Percentiles rank a stretch among this genome's conserved stretches.
These are phyloP conservation scores for Alligator sinensis DNA, from an alignment of 2,113 vertebrate species.

Conservation along the genomic window DNA sequence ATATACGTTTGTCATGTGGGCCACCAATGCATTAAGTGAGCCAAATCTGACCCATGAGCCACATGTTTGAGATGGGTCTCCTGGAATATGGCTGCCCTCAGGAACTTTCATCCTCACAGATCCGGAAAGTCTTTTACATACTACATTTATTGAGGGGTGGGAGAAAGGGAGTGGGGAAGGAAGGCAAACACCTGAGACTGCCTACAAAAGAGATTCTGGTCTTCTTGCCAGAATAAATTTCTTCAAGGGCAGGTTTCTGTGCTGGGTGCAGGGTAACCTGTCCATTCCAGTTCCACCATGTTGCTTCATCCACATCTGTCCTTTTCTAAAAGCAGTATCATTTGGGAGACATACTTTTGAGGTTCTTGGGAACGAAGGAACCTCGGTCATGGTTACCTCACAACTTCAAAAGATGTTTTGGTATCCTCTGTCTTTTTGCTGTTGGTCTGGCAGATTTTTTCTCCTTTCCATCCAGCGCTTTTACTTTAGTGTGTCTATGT, in stretches of 20 bases:
- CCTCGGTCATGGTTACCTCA: not conserved
- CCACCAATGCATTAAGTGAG: conserved; percentile 41
- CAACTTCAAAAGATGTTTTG: too few relatives aligned
- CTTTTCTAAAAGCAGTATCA: conserved; percentile 22
- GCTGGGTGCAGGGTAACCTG: not conserved
- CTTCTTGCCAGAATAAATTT: not conserved
- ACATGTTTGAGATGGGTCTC: not conserved
- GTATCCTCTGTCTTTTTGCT: too few relatives aligned
- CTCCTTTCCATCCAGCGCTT: too few relatives aligned
- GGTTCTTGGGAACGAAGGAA: not conserved
- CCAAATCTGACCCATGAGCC: conserved; percentile 53
- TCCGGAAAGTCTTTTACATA: conserved; percentile 61
- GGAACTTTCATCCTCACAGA: conserved; percentile 50
- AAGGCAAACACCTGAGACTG: conserved; percentile 56
- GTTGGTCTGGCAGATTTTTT: too few relatives aligned
- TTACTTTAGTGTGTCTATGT: too few relatives aligned
- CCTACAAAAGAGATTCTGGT: conserved; percentile 51
- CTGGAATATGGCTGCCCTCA: conserved; percentile 38
- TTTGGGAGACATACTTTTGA: conserved; percentile 10
- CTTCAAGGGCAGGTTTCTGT: conserved; percentile 3
- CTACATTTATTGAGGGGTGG: not conserved
- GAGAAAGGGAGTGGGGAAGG: not conserved
- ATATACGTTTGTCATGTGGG: conserved; percentile 43
- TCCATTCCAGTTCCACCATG: not conserved
- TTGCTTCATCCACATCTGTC: not conserved